Base-by-base conservation (phyloP, 2,888 invertebrate genomes). In the Pelosia muscerda region DNA sequence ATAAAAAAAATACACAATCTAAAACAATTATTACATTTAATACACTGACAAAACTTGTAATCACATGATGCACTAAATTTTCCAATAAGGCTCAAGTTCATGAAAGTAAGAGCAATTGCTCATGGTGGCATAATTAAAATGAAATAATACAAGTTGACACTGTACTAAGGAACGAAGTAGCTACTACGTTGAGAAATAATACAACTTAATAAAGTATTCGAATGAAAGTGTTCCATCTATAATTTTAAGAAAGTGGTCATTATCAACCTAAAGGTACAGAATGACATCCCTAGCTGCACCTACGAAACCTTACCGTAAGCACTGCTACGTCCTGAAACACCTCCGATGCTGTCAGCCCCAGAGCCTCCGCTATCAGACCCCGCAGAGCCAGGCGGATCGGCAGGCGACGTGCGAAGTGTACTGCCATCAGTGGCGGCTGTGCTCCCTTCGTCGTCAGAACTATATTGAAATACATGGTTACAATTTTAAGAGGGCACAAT, bases 361-460 rank as follows among this genome's bases (percentile, higher is more conserved):
- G 98, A 98, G 69, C 98, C 98, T 42, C 98, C 98, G 90, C 98
- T 98, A 88, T 98, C 98, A 15, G 97, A 98, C 66, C 97, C 98
- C 15, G 96, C 97, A 3, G 94, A 94, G 65, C 94, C 94, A 34
- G 92, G 91, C 2, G 91, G 86, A 69, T 94, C 95, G 0, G 93
- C 92, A 0, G 93, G 94, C 2, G 94, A 94, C 38, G 95, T 93
- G 73, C 98, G 96, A 72, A 99, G 95, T 0, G 98, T 98, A 62
- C 98, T 98, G 68, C 98, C 98, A 90, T 99, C 99, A 0, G 98
- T 99, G 1, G 98, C 98, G 11, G 98, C 99, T 49, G 98, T 99
- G 77, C 98, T 98, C 65, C 98, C 99, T 90, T 99, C 99, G 89
- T 98, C 98, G 87, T 99, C 99, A 13, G 98, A 98, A 8, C 98